Conservation (phyloP, 2,888 invertebrate species). For the Glyphotaelius pellucidus region DNA sequence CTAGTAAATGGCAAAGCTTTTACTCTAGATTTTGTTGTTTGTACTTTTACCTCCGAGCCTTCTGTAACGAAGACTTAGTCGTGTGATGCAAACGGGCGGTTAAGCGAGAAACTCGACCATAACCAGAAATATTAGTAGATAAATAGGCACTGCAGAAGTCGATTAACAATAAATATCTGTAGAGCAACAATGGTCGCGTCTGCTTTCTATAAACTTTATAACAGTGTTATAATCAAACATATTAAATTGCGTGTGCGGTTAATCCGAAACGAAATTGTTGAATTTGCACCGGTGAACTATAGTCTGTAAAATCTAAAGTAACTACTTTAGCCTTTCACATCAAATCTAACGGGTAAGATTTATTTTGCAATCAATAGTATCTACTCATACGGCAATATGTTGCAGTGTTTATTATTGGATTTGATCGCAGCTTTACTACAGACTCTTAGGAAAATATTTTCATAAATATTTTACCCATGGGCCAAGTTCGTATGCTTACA, state of each 20-base stretch:
- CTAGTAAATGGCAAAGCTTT: not conserved
- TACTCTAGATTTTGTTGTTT: not conserved
- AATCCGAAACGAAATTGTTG: not conserved
- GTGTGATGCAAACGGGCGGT: conserved; percentile 39
- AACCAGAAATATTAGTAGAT: not conserved
- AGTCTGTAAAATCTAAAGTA: not conserved
- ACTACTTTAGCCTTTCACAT: not conserved
- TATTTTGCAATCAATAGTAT: no score
- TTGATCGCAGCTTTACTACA: not conserved
- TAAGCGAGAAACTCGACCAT: conserved; percentile 51
- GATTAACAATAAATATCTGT: not conserved
- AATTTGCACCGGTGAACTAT: not conserved
- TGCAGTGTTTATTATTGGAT: not conserved
- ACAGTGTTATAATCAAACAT: not conserved
- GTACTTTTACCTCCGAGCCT: not conserved
- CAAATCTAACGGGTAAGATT: not conserved
- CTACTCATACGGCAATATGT: not conserved
- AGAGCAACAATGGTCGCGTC: not conserved
- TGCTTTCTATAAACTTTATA: not conserved
- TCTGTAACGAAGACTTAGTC: not conserved
- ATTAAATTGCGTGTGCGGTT: conserved; percentile 1
- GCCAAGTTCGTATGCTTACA: not conserved
- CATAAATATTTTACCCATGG: not conserved
- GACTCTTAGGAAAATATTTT: no score
- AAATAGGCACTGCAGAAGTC: not conserved